Evolutionary conservation across 2,888 invertebrate genomes (phyloP), one percentile per base, ranked within the genome.

Genomic region (Adineta ricciae): DNA sequence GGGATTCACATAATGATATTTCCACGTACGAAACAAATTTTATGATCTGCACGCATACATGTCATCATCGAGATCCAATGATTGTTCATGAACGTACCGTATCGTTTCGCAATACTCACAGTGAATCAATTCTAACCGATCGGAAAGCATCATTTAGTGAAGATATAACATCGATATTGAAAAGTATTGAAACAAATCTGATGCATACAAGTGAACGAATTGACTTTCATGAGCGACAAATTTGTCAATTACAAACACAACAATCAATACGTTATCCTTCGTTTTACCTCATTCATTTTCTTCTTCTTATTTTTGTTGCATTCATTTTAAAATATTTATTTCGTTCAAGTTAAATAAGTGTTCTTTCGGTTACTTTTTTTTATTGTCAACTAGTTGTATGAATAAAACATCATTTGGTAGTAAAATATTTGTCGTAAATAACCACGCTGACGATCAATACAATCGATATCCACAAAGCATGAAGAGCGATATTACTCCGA

Each of bases 1-100:
- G 97, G 96, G 95, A 95, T 91, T 92, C 93, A 0, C 92, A 94
- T 85, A 95, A 95, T 87, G 96, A 97, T 90, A 90, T 95, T 41
- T 92, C 94, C 87, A 96, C 96, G 89, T 96, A 94, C 89, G 96
- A 97, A 89, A 93, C 93, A 9, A 93, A 94, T 84, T 96, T 94
- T 89, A 92, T 93, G 84, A 93, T 96, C 72, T 92, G 93, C 85
- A 95, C 95, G 1, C 93, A 94, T 89, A 94, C 94, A 16, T 92
- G 93, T 85, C 94, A 94, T 89, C 49, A 46, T 64, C 50, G 9
- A 7, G 19, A 50, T 50, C 50, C 16, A 50, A 19, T 19, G 14
- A 9, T 19, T 50, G 19, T 19, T 50, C 50, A 9, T 50, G 19
- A 16, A 16, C 50, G 50, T 50, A 19, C 50, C 3, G 3, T 50